phyloP scores from a whole-genome alignment of 2,888 invertebrate genomes.

The Oscheius onirici region DNA sequence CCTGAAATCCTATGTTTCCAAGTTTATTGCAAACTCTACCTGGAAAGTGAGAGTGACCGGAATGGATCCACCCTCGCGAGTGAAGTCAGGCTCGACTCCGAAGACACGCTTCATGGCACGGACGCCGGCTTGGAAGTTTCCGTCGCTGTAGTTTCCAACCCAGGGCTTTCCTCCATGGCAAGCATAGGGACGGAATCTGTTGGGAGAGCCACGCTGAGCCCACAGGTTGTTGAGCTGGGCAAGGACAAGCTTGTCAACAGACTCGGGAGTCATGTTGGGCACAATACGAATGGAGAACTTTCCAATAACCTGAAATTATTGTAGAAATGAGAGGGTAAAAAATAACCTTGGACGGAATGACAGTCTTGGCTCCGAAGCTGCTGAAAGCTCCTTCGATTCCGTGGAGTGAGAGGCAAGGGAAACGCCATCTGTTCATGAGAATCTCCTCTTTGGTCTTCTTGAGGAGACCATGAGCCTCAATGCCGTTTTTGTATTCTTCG shows the following conservation, averaged over 20 bases:
- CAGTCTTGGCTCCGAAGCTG: constrained; percentile 89
- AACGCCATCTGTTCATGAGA: constrained; percentile 94
- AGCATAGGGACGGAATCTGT: constrained; percentile 80
- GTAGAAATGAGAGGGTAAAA: background rate
- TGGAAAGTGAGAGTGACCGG: constrained; percentile 90
- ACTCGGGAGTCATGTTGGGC: constrained; percentile 88
- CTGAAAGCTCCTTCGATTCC: constrained; percentile 94
- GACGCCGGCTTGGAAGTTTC: constrained; percentile 87
- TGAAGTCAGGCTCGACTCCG: constrained; percentile 89
- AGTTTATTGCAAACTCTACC: too few relatives aligned
- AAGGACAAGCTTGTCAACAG: constrained; percentile 81
- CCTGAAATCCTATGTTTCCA: too few relatives aligned
- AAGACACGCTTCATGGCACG: constrained; percentile 78
- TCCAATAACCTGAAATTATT: constrained; percentile 86
- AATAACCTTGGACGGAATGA: constrained; percentile 54
- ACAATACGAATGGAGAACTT: constrained; percentile 97
- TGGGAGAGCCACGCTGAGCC: constrained; percentile 81
- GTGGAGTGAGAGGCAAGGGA: constrained; percentile 90
- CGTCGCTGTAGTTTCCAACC: constrained; percentile 90
- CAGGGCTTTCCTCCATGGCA: constrained; percentile 86
- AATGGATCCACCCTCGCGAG: constrained; percentile 96
- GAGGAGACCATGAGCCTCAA: constrained; percentile 78
- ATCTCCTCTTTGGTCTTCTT: constrained; percentile 81
- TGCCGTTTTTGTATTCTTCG: constrained; percentile 74
- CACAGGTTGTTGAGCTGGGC: constrained; percentile 83